Conservation (phyloP, 2,797 vertebrate species). For the Parauchenoglanis punctatus region DNA sequence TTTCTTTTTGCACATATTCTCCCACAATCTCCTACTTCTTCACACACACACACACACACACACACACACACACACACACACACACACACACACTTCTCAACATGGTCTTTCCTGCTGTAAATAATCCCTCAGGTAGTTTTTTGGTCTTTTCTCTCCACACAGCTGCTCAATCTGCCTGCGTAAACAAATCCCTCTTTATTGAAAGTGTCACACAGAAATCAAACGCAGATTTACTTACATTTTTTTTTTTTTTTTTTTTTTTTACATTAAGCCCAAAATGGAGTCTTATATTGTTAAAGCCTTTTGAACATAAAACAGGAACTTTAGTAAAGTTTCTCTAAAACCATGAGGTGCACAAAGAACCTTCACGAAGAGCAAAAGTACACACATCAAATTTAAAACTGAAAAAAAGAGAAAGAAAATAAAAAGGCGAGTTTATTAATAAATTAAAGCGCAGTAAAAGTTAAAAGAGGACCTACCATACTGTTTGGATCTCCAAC, state of each 20-base stretch:
- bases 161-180: conserved; percentile 32
- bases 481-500: conserved; percentile 50
- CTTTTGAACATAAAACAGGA: background rate
- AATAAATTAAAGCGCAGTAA: background rate
- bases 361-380: background rate
- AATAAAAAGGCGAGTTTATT: background rate
- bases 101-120: background rate
- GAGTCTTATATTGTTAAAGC: no score
- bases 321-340: background rate
- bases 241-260: no score
- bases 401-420: background rate
- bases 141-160: background rate
- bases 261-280: background rate
- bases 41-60: background rate
- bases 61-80: conserved; percentile 1
- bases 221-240: background rate
- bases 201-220: background rate
- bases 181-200: conserved; percentile 41
- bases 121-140: background rate
- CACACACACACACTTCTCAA: background rate
- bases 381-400: background rate
- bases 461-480: conserved; percentile 16
- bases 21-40: no score
- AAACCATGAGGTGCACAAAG: background rate
- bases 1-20: no score